Percentiles rank a stretch among this genome's conserved stretches.
Evolutionary conservation across 2,888 invertebrate species (phyloP).

Genomic region (Ypsolopha sequella): DNA sequence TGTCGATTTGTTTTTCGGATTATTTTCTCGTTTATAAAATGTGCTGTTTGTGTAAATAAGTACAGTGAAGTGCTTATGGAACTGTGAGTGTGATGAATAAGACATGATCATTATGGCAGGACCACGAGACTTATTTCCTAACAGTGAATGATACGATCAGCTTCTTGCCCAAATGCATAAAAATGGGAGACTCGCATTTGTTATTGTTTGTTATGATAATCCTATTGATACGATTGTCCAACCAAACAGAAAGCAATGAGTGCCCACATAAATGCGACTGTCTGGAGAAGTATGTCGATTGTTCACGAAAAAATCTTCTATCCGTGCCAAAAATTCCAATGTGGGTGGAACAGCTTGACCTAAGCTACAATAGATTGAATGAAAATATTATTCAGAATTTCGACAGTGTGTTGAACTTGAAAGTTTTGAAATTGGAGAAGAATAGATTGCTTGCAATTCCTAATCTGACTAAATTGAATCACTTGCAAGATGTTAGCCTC

Average conservation of each 20-base stretch:
- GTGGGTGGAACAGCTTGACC: constrained; percentile 83
- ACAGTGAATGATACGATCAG: constrained; percentile 4
- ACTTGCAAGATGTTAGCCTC: constrained; percentile 72
- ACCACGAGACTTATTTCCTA: constrained; percentile 22
- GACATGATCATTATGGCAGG: constrained; percentile 51
- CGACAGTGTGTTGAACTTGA: constrained; percentile 38
- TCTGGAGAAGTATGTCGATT: constrained; percentile 80
- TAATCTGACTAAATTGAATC: constrained; percentile 51
- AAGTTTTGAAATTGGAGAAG: constrained; percentile 65
- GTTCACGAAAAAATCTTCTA: constrained; percentile 77
- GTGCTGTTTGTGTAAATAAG: constrained; percentile 31
- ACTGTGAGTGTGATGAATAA: constrained; percentile 23
- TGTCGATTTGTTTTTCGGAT: constrained; percentile 31
- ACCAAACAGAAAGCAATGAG: constrained; percentile 48
- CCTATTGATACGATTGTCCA: constrained; percentile 32
- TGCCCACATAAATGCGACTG: constrained; percentile 81
- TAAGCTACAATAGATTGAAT: constrained; percentile 57
- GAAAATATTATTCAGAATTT: constrained; percentile 47
- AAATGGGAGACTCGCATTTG: constrained; percentile 62
- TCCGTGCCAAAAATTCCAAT: constrained; percentile 80
- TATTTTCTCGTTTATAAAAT: constrained; percentile 27
- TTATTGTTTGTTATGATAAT: constrained; percentile 49
- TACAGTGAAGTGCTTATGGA: constrained; percentile 24
- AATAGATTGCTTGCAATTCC: constrained; percentile 71
- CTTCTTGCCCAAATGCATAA: constrained; percentile 32